phyloP scores from a whole-genome alignment of 2,113 vertebrate genomes.

The Gallinago paraguaiae region DNA sequence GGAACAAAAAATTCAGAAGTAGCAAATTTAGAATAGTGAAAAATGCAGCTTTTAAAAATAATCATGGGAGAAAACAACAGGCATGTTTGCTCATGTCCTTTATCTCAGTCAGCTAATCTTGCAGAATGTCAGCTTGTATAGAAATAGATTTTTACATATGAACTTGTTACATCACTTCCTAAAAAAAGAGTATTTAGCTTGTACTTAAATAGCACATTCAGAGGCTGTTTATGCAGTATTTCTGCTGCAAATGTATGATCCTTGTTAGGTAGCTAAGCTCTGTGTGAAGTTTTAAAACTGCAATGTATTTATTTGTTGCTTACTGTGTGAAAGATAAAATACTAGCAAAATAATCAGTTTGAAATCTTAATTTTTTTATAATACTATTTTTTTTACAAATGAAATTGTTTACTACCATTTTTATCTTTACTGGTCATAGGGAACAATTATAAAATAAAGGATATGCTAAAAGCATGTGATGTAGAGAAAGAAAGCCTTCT shows the following conservation, averaged over 20 bases:
- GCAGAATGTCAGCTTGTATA: constrained; percentile 58
- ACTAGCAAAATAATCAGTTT: background rate
- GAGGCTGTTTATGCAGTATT: constrained; percentile 40
- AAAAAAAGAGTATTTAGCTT: constrained; percentile 59
- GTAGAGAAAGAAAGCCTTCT: background rate
- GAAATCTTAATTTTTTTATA: background rate
- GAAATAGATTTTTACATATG: constrained; percentile 71
- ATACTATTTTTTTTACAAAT: background rate
- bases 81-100: constrained; percentile 60
- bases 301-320: constrained; percentile 4
- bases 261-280: background rate
- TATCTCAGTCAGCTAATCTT: constrained; percentile 56
- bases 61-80: constrained; percentile 22
- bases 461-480: background rate
- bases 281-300: background rate
- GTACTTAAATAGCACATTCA: constrained; percentile 51
- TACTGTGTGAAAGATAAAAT: background rate
- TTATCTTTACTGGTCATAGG: background rate
- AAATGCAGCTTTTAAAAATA: constrained; percentile 55
- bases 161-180: constrained; percentile 69
- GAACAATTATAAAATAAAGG: background rate
- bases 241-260: constrained; percentile 33
- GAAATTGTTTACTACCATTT: background rate
- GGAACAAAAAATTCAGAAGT: background rate
- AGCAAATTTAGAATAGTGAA: constrained; percentile 26